Percentiles rank a stretch among this genome's conserved stretches.
Conservation (phyloP, 2,113 vertebrate genomes). For the Carettochelys insculpta region DNA sequence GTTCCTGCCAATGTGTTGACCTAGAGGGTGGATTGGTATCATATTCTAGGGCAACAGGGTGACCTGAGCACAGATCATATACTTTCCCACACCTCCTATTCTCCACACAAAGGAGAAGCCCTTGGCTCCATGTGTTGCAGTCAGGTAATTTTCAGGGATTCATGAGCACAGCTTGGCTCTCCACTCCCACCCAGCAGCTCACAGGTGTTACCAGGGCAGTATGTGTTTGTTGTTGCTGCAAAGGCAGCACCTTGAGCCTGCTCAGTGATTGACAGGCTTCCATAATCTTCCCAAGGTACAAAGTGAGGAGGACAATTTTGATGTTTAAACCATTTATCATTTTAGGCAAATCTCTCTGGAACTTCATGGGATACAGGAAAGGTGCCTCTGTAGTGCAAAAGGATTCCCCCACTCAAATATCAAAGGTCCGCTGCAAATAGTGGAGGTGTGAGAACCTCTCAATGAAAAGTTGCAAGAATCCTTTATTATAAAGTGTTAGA, state of each 20-base stretch:
- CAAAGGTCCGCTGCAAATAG: slow-evolving; percentile 3
- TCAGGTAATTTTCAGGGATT: neutral
- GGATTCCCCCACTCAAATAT: neutral
- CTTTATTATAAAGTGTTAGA: neutral
- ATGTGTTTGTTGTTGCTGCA: neutral
- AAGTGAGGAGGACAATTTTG: neutral
- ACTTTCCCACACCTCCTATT: neutral
- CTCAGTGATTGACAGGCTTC: neutral
- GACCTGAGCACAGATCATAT: rapidly evolving
- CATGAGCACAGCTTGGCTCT: neutral
- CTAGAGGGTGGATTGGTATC: neutral
- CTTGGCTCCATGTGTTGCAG: neutral
- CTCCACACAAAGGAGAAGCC: neutral
- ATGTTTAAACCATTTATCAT: neutral
- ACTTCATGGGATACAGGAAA: neutral
- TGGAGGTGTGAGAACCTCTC: neutral
- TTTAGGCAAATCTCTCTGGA: neutral
- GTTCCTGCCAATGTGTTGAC: neutral
- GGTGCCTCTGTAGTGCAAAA: neutral
- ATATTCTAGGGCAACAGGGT: neutral
- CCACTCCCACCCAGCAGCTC: neutral
- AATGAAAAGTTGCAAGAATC: neutral
- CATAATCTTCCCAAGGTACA: neutral
- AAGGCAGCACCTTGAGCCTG: neutral
- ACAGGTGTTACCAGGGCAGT: neutral